Percentiles rank a stretch among this genome's conserved stretches.
These are phyloP conservation scores for Irena cyanogastra DNA, from an alignment of 2,113 vertebrate species.

Conservation along the genomic window DNA sequence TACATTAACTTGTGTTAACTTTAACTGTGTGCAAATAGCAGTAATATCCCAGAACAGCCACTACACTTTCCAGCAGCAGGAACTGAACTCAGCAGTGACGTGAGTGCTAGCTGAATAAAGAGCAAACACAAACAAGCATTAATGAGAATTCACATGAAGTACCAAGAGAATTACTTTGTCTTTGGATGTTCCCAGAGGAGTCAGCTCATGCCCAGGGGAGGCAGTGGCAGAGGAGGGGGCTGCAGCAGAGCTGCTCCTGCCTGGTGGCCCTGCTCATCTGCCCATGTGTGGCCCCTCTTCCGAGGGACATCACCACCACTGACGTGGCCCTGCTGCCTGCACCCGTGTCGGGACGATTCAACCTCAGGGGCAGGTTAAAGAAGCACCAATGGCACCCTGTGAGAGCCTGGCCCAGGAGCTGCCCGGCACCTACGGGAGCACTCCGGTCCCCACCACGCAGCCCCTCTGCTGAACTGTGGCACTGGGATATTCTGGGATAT, in stretches of 20 bases:
- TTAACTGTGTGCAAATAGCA: neutral
- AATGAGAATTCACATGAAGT: neutral
- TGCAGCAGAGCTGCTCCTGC: rapidly evolving
- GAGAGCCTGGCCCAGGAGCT: neutral
- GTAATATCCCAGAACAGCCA: neutral
- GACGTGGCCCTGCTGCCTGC: neutral
- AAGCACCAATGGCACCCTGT: neutral
- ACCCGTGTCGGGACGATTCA: rapidly evolving
- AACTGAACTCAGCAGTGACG: neutral
- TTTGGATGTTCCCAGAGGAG: neutral
- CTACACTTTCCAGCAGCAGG: neutral
- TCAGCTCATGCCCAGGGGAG: rapidly evolving
- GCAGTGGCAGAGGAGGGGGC: rapidly evolving
- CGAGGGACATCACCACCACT: neutral
- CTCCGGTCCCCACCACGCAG: rapidly evolving
- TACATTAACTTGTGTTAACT: neutral
- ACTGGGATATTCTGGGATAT: neutral
- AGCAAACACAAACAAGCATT: neutral
- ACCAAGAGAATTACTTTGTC: neutral
- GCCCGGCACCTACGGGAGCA: rapidly evolving
- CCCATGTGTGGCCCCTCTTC: neutral
- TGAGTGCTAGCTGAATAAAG: neutral
- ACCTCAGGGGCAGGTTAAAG: neutral
- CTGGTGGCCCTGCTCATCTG: too few relatives aligned
- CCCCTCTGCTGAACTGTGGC: too few relatives aligned